phyloP scores from a whole-genome alignment of 2,888 invertebrate species.

The Noctua fimbriata region DNA sequence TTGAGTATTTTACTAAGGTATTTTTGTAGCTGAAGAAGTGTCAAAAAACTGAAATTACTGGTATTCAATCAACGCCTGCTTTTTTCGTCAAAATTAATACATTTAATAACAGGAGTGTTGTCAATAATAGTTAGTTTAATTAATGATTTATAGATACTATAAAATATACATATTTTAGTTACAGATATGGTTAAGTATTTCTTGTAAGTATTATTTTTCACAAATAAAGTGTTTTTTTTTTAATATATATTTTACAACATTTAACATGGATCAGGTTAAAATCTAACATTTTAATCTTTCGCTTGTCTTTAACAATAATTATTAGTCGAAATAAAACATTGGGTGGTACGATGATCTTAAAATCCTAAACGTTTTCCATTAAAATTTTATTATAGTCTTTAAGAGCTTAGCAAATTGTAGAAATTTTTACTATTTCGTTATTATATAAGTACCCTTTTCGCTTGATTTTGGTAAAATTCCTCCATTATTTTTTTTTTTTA shows the following conservation, averaged over 20 bases:
- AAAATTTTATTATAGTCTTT: slow-evolving; percentile 69
- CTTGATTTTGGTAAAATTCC: slow-evolving; percentile 77
- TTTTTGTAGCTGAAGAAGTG: neutral
- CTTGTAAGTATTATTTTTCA: neutral
- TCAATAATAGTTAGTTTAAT: neutral
- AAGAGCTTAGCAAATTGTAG: slow-evolving; percentile 78
- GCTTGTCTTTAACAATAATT: slow-evolving; percentile 42
- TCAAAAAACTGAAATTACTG: neutral
- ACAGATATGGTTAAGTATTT: neutral
- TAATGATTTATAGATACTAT: neutral
- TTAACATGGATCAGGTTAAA: slow-evolving; percentile 4
- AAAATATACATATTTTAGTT: neutral
- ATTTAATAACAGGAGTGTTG: neutral
- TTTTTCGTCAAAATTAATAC: neutral
- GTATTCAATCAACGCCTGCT: neutral
- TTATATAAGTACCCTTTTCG: slow-evolving; percentile 79
- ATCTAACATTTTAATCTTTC: slow-evolving; percentile 59
- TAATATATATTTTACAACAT: neutral
- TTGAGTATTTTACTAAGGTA: slow-evolving; percentile 14
- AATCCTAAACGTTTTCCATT: slow-evolving; percentile 57
- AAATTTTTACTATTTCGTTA: slow-evolving; percentile 72
- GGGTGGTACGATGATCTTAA: slow-evolving; percentile 64
- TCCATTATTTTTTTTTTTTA: slow-evolving; percentile 62
- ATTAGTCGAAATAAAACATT: slow-evolving; percentile 28
- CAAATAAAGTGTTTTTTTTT: neutral